Percentiles rank a stretch among this genome's conserved stretches.
Evolutionary conservation across 2,888 invertebrate genomes (phyloP).

Genomic region (Thereva nobilitata): DNA sequence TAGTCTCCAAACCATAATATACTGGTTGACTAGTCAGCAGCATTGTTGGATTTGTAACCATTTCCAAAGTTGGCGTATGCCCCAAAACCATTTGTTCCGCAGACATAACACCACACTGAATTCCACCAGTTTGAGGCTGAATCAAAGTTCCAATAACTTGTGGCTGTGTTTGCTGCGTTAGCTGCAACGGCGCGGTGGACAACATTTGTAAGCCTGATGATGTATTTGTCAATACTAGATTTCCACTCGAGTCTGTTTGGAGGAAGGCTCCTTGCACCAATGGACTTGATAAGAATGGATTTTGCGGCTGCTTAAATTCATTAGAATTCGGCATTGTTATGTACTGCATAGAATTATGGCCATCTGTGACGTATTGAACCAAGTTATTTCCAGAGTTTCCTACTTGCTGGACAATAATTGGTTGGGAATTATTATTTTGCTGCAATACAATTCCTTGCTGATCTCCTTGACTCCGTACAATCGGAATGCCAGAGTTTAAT

Average conservation of each 20-base stretch:
- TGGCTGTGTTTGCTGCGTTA: slow-evolving; percentile 59
- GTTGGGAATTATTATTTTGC: slow-evolving; percentile 60
- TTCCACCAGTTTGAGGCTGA: slow-evolving; percentile 63
- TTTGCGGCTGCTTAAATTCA: slow-evolving; percentile 62
- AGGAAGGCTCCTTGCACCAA: slow-evolving; percentile 65
- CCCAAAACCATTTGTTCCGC: slow-evolving; percentile 67
- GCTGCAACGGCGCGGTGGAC: slow-evolving; percentile 62
- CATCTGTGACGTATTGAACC: slow-evolving; percentile 57
- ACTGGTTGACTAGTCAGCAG: slow-evolving; percentile 73
- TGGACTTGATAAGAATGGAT: slow-evolving; percentile 61
- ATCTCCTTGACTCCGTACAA: slow-evolving; percentile 53
- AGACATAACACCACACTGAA: slow-evolving; percentile 60
- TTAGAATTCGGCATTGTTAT: slow-evolving; percentile 64
- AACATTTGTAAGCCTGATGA: slow-evolving; percentile 63
- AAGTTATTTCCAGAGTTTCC: slow-evolving; percentile 59
- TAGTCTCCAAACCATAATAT: slow-evolving; percentile 82
- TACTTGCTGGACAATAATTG: slow-evolving; percentile 72
- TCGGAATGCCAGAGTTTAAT: slow-evolving; percentile 50
- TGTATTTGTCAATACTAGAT: slow-evolving; percentile 64
- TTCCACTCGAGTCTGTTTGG: slow-evolving; percentile 65
- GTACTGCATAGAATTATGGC: slow-evolving; percentile 68
- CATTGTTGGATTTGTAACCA: slow-evolving; percentile 66
- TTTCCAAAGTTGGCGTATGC: slow-evolving; percentile 66
- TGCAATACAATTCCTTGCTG: slow-evolving; percentile 49
- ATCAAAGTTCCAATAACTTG: slow-evolving; percentile 67